These are phyloP conservation scores for Thymelicus sylvestris DNA, from an alignment of 2,888 invertebrate species.

Conservation along the genomic window DNA sequence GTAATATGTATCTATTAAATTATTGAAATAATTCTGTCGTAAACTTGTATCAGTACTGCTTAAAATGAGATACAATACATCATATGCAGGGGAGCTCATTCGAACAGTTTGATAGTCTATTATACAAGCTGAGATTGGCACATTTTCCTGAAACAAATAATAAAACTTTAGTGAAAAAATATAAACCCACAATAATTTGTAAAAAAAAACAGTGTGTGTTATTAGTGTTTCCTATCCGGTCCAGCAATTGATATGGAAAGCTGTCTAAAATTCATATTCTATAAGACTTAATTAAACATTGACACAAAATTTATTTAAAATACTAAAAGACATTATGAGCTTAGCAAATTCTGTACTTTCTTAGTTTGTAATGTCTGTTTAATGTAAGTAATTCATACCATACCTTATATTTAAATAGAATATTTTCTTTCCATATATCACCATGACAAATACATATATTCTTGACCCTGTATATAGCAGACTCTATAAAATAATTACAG, in stretches of 20 bases:
- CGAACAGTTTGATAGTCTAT: conserved; percentile 75
- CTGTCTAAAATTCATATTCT: too few relatives aligned
- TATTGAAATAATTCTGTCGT: conserved; percentile 52
- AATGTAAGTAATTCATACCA: neutral
- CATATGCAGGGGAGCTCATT: conserved; percentile 68
- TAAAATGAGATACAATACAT: conserved; percentile 66
- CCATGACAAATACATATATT: conserved; percentile 71
- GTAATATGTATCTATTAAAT: conserved; percentile 64
- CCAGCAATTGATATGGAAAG: too few relatives aligned
- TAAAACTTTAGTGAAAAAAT: neutral
- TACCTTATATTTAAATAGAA: conserved; percentile 73
- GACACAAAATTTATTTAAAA: too few relatives aligned
- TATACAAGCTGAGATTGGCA: conserved; percentile 64
- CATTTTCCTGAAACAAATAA: conserved; percentile 56
- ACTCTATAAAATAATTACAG: conserved; percentile 55
- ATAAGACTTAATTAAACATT: too few relatives aligned
- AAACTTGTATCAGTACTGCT: conserved; percentile 62
- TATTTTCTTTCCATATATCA: conserved; percentile 79
- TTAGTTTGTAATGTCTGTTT: too few relatives aligned
- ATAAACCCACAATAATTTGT: too few relatives aligned
- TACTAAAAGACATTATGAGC: too few relatives aligned
- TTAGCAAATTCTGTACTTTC: too few relatives aligned
- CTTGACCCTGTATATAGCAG: conserved; percentile 49
- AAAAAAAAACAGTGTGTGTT: too few relatives aligned
- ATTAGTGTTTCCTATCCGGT: too few relatives aligned